Conservation (phyloP, 2,113 vertebrate species). For the Astatotilapia flaviijosephi region DNA sequence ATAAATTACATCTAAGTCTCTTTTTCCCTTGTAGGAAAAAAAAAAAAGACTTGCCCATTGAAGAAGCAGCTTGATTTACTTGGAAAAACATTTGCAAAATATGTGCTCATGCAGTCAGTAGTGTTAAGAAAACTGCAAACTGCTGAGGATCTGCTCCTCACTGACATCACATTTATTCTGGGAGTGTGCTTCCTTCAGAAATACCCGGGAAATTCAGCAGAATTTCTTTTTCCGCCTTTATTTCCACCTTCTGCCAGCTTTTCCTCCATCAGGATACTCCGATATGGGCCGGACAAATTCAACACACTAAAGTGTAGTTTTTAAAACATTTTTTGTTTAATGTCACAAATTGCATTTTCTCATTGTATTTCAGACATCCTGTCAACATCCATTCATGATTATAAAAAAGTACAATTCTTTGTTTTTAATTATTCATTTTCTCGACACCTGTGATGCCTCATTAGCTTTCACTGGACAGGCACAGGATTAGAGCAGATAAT, state of each 20-base stretch:
- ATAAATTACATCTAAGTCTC: background rate
- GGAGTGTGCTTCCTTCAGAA: background rate
- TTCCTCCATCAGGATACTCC: too few relatives aligned
- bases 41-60: accelerated
- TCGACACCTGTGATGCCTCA: background rate
- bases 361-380: slow-evolving; percentile 1
- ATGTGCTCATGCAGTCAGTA: background rate
- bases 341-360: slow-evolving; percentile 25
- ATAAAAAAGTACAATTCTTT: slow-evolving; percentile 38
- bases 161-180: background rate
- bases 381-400: slow-evolving; percentile 45
- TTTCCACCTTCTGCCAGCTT: background rate
- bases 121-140: background rate
- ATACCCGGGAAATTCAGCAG: background rate
- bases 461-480: background rate
- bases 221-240: background rate
- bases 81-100: background rate
- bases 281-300: background rate
- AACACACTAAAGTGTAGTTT: background rate
- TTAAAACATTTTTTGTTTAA: slow-evolving; percentile 32
- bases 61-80: background rate
- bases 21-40: background rate
- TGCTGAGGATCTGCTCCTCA: background rate
- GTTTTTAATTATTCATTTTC: background rate
- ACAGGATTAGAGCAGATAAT: background rate